Conservation (phyloP, 2,113 vertebrate genomes). For the Gymnorhina tibicen region DNA sequence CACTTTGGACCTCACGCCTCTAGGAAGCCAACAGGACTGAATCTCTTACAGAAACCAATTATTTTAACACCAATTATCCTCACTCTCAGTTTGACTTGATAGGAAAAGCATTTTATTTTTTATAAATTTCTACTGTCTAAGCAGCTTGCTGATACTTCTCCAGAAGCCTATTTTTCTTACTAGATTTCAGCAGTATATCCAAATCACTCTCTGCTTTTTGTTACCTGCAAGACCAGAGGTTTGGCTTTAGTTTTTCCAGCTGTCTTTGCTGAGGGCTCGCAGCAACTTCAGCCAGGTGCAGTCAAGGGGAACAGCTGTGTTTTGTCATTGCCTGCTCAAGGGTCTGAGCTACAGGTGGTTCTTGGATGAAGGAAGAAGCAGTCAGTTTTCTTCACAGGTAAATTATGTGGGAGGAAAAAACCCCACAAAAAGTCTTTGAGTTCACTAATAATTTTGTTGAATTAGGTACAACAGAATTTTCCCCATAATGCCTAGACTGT, state of each 20-base stretch:
- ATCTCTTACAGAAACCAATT: background rate
- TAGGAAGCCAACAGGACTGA: background rate
- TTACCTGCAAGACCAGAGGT: background rate
- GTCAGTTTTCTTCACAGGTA: background rate
- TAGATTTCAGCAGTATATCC: background rate
- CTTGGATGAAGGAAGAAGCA: background rate
- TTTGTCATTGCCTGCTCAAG: background rate
- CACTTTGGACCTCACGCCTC: background rate
- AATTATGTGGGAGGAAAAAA: background rate
- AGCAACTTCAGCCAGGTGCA: background rate
- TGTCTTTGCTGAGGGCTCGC: background rate
- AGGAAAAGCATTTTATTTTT: background rate
- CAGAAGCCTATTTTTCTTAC: background rate
- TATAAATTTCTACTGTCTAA: background rate
- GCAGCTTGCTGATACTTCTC: background rate
- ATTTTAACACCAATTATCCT: background rate
- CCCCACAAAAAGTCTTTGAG: rapidly evolving
- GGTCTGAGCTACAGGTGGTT: background rate
- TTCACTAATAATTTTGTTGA: background rate
- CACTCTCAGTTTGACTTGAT: background rate
- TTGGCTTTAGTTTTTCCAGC: background rate
- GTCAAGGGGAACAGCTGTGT: background rate
- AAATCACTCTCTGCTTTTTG: background rate
- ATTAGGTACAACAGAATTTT: background rate
- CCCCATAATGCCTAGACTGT: background rate